phyloP scores from a whole-genome alignment of 2,888 invertebrate species.

The Melikaiella ostensackeni region DNA sequence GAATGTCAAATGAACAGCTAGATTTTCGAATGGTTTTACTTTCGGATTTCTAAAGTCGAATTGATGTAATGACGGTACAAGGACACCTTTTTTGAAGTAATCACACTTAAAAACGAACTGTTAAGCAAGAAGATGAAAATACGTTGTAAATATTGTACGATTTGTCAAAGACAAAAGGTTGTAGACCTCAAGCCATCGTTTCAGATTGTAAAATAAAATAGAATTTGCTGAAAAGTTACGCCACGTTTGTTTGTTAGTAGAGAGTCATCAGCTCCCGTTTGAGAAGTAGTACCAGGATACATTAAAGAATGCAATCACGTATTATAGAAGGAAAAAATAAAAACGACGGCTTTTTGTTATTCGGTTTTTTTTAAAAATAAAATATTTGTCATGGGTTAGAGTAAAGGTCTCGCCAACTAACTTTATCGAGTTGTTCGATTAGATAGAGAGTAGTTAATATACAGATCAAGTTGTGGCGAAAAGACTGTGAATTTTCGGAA shows the following conservation, averaged over 20 bases:
- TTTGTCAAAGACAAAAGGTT: slow-evolving; percentile 18
- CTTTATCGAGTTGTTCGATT: not conserved
- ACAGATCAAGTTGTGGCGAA: not conserved
- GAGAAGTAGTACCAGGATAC: not conserved
- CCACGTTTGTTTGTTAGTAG: slow-evolving; percentile 3
- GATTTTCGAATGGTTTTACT: slow-evolving; percentile 3
- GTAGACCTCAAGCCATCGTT: not conserved
- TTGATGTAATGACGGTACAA: slow-evolving; percentile 11
- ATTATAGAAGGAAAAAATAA: not conserved
- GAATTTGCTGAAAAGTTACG: slow-evolving; percentile 9
- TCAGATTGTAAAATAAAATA: slow-evolving; percentile 30
- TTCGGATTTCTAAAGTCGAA: not conserved
- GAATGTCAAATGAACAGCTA: not conserved
- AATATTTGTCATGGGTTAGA: not conserved
- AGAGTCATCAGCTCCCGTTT: not conserved
- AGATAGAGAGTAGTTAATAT: not conserved
- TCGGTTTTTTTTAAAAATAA: not conserved
- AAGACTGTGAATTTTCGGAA: not conserved
- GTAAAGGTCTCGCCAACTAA: not conserved
- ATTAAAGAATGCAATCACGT: not conserved
- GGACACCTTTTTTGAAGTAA: slow-evolving; percentile 5
- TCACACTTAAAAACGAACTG: not conserved
- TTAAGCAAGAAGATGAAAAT: not conserved
- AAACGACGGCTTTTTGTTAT: too few species aligned
- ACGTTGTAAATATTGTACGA: slow-evolving; percentile 25